Base-by-base conservation (phyloP, 2,888 invertebrate genomes). In the Sphaerophoria rueppellii region DNA sequence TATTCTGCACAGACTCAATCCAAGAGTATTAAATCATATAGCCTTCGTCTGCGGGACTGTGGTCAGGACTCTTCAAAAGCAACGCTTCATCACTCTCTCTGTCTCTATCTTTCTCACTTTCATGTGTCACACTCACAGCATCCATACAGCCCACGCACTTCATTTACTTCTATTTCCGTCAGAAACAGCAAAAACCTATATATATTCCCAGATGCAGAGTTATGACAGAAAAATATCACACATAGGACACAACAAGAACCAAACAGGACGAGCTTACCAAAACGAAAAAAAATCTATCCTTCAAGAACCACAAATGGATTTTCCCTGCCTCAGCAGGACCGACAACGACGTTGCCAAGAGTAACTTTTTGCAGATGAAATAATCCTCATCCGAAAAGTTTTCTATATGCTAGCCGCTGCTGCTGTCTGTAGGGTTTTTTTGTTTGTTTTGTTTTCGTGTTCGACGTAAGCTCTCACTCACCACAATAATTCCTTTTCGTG, bases 291-390 rank as follows among this genome's bases (percentile, higher is more conserved):
- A 16, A 12, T 24, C 24, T 24, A 24, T 24, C 24, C 5, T 46
- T 16, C 54, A 55, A 79, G 60, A 52, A 72, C 72, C 73, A 54
- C 73, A 79, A 79, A 79, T 74, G 69, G 74, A 55, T 61, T 58
- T 74, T 43, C 67, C 48, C 60, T n/a, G 34, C 67, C 40, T 54
- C 12, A 34, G 55, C 7, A 40, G 61, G 48, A 12, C 37, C 37
- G 52, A 69, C 54, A 12, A 54, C 37, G 52, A 24, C 5, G 11
- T 11, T 43, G 6, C 6, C 12, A 16, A 34, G 75, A 67, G 76
- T 67, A 70, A 61, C 65, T 74, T 74, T 70, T 52, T 58, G 71
- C 61, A 57, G 57, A 70, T 63, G 63, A 70, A 70, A 70, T 50
- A 74, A 70, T 74, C 70, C 74, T 55, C 65, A 71, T 71, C 63